Conservation (phyloP, 2,113 vertebrate species). For the Chionodraco myersi region DNA sequence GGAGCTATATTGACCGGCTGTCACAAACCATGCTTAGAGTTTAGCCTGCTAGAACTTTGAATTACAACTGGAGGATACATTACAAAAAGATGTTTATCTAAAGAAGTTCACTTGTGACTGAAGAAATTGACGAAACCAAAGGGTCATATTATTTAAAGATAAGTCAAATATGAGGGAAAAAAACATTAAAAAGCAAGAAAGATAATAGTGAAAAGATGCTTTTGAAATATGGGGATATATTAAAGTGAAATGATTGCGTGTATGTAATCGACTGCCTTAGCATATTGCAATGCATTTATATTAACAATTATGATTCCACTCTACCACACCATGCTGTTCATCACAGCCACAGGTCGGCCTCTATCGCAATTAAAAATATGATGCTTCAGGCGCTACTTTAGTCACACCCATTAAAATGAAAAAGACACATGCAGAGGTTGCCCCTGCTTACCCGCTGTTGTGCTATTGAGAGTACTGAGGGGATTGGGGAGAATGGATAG, state of each 20-base stretch:
- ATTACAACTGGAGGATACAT: conserved; percentile 31
- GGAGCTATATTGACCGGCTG: conserved; percentile 56
- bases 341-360: conserved; percentile 20
- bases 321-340: conserved; percentile 13
- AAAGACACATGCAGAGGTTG: background rate
- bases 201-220: background rate
- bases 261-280: background rate
- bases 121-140: background rate
- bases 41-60: conserved; percentile 47
- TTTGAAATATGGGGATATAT: background rate
- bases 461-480: conserved; percentile 3
- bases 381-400: conserved; percentile 11
- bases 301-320: conserved; percentile 15
- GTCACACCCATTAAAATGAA: conserved; percentile 17
- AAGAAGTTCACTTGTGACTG: background rate
- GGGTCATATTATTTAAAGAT: background rate
- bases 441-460: background rate
- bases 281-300: conserved; percentile 2
- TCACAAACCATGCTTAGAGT: conserved; percentile 49
- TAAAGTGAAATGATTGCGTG: background rate
- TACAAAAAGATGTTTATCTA: conserved; percentile 9
- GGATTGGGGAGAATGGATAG: background rate
- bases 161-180: background rate
- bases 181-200: background rate
- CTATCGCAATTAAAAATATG: conserved; percentile 24